Percentiles rank a stretch among this genome's conserved stretches.
These are phyloP conservation scores for Drosophila arizonae DNA, from an alignment of 1,140 invertebrate species.

Conservation along the genomic window DNA sequence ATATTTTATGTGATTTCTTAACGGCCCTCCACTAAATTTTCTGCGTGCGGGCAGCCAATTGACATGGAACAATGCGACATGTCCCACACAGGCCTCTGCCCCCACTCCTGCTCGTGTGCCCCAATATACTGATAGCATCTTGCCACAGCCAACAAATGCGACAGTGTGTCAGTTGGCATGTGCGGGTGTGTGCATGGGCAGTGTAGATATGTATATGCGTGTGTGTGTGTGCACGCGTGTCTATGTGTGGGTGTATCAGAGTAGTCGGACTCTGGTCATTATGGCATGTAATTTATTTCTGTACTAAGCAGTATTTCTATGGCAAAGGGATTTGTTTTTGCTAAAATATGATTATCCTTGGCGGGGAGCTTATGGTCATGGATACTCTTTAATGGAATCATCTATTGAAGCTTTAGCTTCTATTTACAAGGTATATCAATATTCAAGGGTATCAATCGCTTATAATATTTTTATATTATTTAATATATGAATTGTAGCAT, in stretches of 20 bases:
- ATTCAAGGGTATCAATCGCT: no score
- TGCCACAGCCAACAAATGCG: conserved; percentile 40
- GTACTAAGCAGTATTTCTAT: conserved; percentile 15
- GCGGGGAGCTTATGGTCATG: no score
- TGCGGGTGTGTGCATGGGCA: neutral
- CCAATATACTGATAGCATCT: conserved; percentile 40
- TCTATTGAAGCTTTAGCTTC: no score
- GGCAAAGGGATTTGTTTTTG: conserved; percentile 4
- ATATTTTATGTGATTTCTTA: conserved; percentile 60
- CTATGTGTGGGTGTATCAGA: conserved; percentile 16
- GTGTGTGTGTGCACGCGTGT: neutral
- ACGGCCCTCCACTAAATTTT: conserved; percentile 25
- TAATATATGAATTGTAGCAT: no score
- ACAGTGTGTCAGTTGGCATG: conserved; percentile 39
- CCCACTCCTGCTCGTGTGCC: neutral
- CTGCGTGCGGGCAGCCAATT: conserved; percentile 34
- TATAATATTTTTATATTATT: no score
- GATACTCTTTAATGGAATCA: neutral
- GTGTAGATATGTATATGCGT: neutral
- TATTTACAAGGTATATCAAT: no score
- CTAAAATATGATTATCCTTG: neutral
- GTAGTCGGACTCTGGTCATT: conserved; percentile 31
- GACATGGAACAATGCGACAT: conserved; percentile 44
- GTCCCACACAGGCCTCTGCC: conserved; percentile 18
- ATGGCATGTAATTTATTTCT: conserved; percentile 52